phyloP scores from a whole-genome alignment of 64 coral and sea anemone species.

The Astreopora myriophthalma region DNA sequence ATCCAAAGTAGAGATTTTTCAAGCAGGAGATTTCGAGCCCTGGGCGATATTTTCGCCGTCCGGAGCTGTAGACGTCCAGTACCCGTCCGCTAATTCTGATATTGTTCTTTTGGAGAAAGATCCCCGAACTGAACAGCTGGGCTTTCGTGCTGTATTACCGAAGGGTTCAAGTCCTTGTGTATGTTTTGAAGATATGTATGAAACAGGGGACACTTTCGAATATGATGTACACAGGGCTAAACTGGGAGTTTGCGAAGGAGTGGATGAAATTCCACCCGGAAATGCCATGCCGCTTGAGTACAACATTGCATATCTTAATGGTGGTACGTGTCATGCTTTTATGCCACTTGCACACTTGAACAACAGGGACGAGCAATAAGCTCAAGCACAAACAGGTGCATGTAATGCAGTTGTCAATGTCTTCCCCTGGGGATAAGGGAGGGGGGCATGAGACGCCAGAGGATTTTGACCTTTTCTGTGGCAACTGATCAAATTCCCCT shows the following conservation, averaged over 20 bases:
- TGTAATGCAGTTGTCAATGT: too few relatives aligned
- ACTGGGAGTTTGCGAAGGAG: constrained; percentile 86
- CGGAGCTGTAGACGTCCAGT: background rate
- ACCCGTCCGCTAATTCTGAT: background rate
- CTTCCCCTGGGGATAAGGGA: too few relatives aligned
- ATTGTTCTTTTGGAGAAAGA: constrained; percentile 50
- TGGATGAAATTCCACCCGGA: constrained; percentile 72
- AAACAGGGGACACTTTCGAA: constrained; percentile 12
- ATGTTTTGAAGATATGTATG: constrained; percentile 35
- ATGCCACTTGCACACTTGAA: background rate
- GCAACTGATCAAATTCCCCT: too few relatives aligned
- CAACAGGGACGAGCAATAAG: too few relatives aligned
- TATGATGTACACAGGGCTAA: constrained; percentile 79
- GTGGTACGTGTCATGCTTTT: constrained; percentile 45
- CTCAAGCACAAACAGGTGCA: too few relatives aligned
- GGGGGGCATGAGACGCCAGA: too few relatives aligned
- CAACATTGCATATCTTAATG: constrained; percentile 88
- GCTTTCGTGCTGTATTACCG: constrained; percentile 73
- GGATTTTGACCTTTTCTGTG: too few relatives aligned
- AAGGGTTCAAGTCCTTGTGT: constrained; percentile 56
- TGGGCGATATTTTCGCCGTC: constrained; percentile 73
- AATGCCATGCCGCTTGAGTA: constrained; percentile 89
- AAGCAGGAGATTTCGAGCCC: constrained; percentile 31
- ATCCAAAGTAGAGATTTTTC: constrained; percentile 82
- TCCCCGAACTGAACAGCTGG: constrained; percentile 73